phyloP scores from a whole-genome alignment of 2,888 invertebrate genomes.

The Arge pagana region DNA sequence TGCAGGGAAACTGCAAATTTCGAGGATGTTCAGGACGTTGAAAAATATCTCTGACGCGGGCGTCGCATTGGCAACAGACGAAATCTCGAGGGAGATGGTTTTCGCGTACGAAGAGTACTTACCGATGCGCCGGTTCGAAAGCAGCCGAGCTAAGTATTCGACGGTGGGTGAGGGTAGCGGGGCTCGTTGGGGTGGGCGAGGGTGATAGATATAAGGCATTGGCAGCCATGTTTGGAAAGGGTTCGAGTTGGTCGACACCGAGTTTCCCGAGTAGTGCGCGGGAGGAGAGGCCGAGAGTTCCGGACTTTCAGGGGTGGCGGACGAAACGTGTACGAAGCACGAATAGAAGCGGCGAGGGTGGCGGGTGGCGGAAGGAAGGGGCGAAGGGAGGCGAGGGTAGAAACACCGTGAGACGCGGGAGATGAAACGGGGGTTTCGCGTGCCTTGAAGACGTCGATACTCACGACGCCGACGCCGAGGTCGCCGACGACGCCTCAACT shows the following conservation, averaged over 20 bases:
- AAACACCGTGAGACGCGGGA: conserved; percentile 1
- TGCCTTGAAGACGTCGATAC: conserved; percentile 48
- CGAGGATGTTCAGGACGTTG: too few relatives aligned
- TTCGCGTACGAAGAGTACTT: too few relatives aligned
- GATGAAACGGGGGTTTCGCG: conserved; percentile 24
- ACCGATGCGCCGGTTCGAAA: too few relatives aligned
- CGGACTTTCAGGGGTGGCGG: conserved; percentile 42
- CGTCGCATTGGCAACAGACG: too few relatives aligned
- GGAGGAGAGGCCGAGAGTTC: too few relatives aligned
- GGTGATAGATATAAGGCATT: conserved; percentile 33
- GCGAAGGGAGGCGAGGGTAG: conserved; percentile 11
- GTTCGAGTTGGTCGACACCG: conserved; percentile 38
- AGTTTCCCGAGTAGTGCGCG: too few relatives aligned
- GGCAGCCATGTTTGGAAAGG: conserved; percentile 46
- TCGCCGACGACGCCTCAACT: not conserved
- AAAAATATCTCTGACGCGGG: too few relatives aligned
- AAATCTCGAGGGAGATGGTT: too few relatives aligned
- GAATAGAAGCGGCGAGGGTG: conserved; percentile 32
- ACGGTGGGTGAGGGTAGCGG: too few relatives aligned
- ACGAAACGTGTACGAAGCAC: conserved; percentile 33
- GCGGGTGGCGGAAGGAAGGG: conserved; percentile 22
- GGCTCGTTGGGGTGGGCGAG: too few relatives aligned
- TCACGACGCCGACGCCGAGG: conserved; percentile 36
- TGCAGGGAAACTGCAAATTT: too few relatives aligned
- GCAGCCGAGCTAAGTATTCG: too few relatives aligned